Percentiles rank a stretch among this genome's conserved stretches.
Evolutionary conservation across 2,888 invertebrate genomes (phyloP).

Genomic region (Ceraclea dissimilis): DNA sequence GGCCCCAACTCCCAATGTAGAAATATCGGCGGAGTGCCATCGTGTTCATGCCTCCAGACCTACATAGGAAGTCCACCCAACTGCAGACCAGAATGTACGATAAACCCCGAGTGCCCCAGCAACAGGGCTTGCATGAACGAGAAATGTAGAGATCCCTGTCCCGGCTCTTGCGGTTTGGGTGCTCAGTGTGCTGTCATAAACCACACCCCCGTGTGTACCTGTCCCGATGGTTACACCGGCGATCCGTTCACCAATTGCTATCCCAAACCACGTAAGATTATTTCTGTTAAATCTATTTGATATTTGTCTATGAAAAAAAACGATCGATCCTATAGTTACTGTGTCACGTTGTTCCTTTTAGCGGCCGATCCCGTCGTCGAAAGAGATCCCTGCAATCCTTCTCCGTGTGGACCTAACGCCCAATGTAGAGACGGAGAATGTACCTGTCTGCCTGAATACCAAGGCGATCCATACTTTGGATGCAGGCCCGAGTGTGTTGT

Average conservation of each 20-base stretch:
- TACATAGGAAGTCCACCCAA: conserved; percentile 66
- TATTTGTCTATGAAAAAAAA: neutral
- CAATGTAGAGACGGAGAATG: conserved; percentile 60
- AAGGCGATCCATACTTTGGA: conserved; percentile 65
- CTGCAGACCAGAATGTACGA: conserved; percentile 65
- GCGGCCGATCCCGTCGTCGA: conserved; percentile 27
- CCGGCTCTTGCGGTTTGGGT: conserved; percentile 63
- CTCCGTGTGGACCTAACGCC: conserved; percentile 61
- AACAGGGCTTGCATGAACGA: conserved; percentile 65
- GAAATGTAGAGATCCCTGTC: conserved; percentile 66
- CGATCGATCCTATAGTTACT: too few relatives aligned
- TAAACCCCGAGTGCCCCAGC: conserved; percentile 64
- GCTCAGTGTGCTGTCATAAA: conserved; percentile 58
- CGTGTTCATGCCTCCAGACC: conserved; percentile 58
- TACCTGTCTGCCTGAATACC: conserved; percentile 62
- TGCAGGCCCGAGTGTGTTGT: conserved; percentile 73
- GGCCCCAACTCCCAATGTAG: conserved; percentile 59
- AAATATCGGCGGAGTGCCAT: conserved; percentile 51
- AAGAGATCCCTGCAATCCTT: conserved; percentile 62
- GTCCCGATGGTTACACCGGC: conserved; percentile 50
- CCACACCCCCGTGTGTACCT: conserved; percentile 63
- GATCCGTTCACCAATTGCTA: conserved; percentile 49
- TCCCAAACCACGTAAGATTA: conserved; percentile 35
- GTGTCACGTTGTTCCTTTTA: conserved; percentile 1
- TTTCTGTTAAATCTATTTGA: neutral